Conservation (phyloP, 2,888 invertebrate genomes). For the Mactromeris polynyma region DNA sequence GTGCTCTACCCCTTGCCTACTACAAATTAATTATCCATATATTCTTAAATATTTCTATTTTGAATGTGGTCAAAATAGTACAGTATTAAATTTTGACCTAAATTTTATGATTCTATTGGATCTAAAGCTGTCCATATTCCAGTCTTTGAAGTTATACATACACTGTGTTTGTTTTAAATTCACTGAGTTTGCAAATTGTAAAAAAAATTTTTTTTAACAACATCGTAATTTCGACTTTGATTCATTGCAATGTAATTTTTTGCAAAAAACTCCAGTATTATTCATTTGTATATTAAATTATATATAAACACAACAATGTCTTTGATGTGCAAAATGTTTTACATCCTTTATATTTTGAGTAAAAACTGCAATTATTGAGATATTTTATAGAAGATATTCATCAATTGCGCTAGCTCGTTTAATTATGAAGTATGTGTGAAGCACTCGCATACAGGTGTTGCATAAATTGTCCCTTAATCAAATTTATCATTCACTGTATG, state of each 20-base stretch:
- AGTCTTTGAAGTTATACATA: neutral
- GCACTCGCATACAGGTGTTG: neutral
- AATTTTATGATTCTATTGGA: neutral
- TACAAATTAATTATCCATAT: too few species aligned
- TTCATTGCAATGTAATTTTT: neutral
- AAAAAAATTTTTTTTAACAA: neutral
- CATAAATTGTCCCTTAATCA: neutral
- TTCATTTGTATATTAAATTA: neutral
- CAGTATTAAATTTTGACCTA: neutral
- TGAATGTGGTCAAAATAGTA: neutral
- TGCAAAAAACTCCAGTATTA: neutral
- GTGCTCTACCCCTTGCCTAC: too few species aligned
- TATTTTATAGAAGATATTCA: neutral
- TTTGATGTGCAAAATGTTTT: neutral
- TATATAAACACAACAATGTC: neutral
- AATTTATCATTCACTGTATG: neutral
- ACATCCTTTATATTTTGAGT: neutral
- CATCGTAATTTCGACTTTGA: neutral
- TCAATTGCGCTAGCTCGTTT: neutral
- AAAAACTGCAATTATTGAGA: neutral
- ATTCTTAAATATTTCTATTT: neutral
- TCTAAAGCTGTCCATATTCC: neutral
- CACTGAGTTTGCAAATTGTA: neutral
- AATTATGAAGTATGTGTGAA: constrained; percentile 2
- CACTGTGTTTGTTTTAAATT: neutral